Base-by-base conservation (phyloP, 2,888 invertebrate species). In the Tinea trinotella region DNA sequence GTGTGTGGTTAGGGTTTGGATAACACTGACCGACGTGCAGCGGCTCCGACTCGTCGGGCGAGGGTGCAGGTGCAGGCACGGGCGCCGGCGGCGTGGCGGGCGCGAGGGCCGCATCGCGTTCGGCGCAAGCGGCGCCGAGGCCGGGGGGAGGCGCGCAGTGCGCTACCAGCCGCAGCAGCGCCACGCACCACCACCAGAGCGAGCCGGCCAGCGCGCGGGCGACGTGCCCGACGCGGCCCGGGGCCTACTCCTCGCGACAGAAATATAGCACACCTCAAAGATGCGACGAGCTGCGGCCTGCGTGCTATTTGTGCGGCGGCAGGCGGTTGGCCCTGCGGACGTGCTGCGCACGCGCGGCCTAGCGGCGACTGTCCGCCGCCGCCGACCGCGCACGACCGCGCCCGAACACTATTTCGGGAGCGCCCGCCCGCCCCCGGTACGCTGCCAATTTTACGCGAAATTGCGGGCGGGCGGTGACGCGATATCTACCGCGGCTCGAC, bases 361-460 rank as follows among this genome's bases (percentile, higher is more conserved):
- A 81, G 76, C 82, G 81, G 81, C 82, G 80, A 83, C 84, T 83
- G 83, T 72, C 71, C 76, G 79, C 73, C 76, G 74, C 67, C 74
- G 71, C 83, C 84, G 84, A 83, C 64, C 63, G 65, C 71, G 65
- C 71, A 76, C 84, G 84, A 83, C 82, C 76, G 80, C 79, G 66
- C 79, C 83, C 84, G 83, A 83, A 82, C 83, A 81, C 84, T 84
- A 84, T 84, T 84, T 84, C 84, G 82, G 84, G 84, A 83, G 69
- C 79, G 71, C 76, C 77, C 74, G 77, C 77, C 82, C 83, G 80
- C 80, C 80, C 81, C 78, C 72, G 73, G 68, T 77, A 74, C 72
- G 79, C 81, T 83, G 84, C 84, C 84, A 84, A 84, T 84, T 84
- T 84, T 82, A 84, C 84, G 84, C 83, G 78, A 83, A 83, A 83